Base-by-base conservation (phyloP, 2,888 invertebrate genomes). In the Sicus ferrugineus region DNA sequence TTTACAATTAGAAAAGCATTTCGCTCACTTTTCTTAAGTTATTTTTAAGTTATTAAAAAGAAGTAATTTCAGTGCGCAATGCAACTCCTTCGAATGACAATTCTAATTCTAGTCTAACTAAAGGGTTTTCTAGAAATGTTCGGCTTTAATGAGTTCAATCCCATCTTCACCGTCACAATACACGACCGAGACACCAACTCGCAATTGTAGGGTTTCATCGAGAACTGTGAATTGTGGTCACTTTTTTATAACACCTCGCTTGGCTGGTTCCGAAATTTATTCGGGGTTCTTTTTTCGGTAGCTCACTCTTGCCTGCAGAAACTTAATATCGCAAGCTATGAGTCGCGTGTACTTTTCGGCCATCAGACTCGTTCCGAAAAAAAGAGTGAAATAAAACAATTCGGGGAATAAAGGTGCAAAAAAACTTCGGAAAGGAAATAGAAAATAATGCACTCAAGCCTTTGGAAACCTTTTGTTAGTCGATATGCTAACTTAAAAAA, bases 311-410 rank as follows among this genome's bases (percentile, higher is more conserved):
- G 21, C 26, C 26, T 28, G 7, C 7, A 1, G 54, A 52, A 66
- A 66, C 26, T n/a, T 28, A 66, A 66, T 66, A 66, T 54, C 48
- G 23, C 34, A 64, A 64, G 50, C 64, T 52, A 64, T 52, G 52
- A n/a, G n/a, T 31, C 46, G 64, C 64, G 52, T 7, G 34, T 52
- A 52, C 50, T 64, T n/a, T 52, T 31, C 11, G 3, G 19, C 14
- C 52, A 11, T 52, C 9, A 52, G 19, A 50, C 21, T 3, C 6
- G 16, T 50, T 21, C 21, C 9, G 50, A 9, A n/a, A 19, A 50
- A 52, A n/a, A 19, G 52, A 11, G 3, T 21, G n/a, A n/a, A n/a
- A n/a, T n/a, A n/a, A n/a, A n/a, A n/a, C n/a, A n/a, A n/a, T n/a
- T 34, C 38, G n/a, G 14, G 3, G 3, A 46, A 46, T 9, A 16